phyloP scores from a whole-genome alignment of 2,113 vertebrate genomes.

The Dolichallabes microphthalmus region DNA sequence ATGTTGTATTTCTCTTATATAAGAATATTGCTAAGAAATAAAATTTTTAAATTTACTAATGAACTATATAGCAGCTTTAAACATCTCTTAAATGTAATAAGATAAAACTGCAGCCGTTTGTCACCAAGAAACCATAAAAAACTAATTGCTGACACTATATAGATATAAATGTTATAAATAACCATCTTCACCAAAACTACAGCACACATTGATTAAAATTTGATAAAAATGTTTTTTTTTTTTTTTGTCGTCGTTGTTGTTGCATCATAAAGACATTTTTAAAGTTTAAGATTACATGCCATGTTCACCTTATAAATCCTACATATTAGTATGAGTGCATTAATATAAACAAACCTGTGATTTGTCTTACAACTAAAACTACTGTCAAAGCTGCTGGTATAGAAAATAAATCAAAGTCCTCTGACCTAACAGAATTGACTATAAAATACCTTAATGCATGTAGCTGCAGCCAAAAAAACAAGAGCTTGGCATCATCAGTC shows the following conservation, averaged over 20 bases:
- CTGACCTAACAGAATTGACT: neutral
- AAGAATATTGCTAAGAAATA: too few species aligned
- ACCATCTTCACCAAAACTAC: neutral
- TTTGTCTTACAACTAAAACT: neutral
- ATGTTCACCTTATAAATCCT: neutral
- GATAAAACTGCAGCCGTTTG: too few species aligned
- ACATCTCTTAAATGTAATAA: too few species aligned
- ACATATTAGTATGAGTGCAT: neutral
- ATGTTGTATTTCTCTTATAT: too few species aligned
- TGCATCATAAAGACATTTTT: neutral
- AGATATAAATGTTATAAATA: neutral
- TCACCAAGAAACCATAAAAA: neutral
- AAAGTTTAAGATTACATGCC: neutral
- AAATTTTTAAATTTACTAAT: too few species aligned
- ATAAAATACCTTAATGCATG: slow-evolving; percentile 3
- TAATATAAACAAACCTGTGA: neutral
- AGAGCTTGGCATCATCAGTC: slow-evolving; percentile 9
- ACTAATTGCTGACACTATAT: neutral
- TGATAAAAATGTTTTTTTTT: neutral
- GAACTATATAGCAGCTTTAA: too few species aligned
- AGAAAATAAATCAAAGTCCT: neutral
- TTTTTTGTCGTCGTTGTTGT: neutral
- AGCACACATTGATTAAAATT: neutral
- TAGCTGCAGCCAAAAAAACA: neutral
- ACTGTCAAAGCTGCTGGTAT: neutral